A percentile compares a stretch with the other conserved stretches of the same genome.
Conservation (phyloP, 2,113 vertebrate species). For the Labrus mixtus region DNA sequence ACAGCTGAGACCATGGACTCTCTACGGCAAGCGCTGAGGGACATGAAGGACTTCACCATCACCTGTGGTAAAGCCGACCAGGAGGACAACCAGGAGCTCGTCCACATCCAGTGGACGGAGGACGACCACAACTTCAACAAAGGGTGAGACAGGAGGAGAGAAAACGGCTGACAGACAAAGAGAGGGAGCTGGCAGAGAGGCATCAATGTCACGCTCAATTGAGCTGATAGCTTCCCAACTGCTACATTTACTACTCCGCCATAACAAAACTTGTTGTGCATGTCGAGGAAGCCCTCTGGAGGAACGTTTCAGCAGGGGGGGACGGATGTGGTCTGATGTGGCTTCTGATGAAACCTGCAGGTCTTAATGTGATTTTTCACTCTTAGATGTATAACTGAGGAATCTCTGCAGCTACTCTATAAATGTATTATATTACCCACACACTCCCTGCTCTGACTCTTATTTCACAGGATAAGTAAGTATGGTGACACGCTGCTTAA, state of each 20-base stretch:
- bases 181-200: background rate
- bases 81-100: constrained; percentile 94
- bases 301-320: constrained; percentile 11
- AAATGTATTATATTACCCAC: background rate
- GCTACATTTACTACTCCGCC: constrained; percentile 39
- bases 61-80: constrained; percentile 93
- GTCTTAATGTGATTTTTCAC: constrained; percentile 17
- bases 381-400: constrained; percentile 11
- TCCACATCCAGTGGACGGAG: constrained; percentile 96
- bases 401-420: background rate
- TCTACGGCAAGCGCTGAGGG: constrained; percentile 92
- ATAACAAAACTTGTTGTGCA: constrained; percentile 38
- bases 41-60: constrained; percentile 98
- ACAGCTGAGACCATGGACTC: constrained; percentile 97
- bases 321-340: constrained; percentile 32
- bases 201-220: constrained; percentile 33
- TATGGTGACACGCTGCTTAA: background rate
- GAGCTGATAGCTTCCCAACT: constrained; percentile 23
- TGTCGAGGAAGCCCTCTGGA: constrained; percentile 22
- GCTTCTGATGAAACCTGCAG: constrained; percentile 25
- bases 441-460: background rate
- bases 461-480: background rate
- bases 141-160: constrained; percentile 83
- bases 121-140: constrained; percentile 96
- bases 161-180: background rate